These are phyloP conservation scores for Neolamprologus longior DNA, from an alignment of 2,113 vertebrate genomes.

Conservation along the genomic window DNA sequence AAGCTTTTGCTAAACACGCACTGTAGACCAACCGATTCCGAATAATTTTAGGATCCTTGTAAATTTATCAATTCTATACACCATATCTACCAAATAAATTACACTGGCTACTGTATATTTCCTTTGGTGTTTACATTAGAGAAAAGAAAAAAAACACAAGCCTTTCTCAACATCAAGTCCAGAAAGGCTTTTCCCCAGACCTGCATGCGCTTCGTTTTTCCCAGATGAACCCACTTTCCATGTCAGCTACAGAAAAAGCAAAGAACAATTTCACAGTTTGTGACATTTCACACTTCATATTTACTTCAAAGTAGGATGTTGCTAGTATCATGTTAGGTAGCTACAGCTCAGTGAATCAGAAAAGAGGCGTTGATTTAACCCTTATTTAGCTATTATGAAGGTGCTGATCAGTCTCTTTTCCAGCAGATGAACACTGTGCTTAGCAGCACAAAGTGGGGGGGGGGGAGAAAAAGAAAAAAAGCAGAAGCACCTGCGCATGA, in stretches of 20 bases:
- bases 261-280: background rate
- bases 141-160: background rate
- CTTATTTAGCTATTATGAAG: background rate
- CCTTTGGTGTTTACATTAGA: background rate
- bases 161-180: background rate
- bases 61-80: background rate
- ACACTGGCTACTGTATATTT: background rate
- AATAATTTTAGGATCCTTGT: background rate
- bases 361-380: background rate
- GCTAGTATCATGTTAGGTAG: background rate
- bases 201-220: background rate
- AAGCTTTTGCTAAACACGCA: background rate
- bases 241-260: background rate
- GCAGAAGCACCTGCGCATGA: constrained; percentile 4
- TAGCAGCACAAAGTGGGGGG: background rate
- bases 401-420: background rate
- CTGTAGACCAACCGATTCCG: background rate
- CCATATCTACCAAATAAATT: background rate
- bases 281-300: background rate
- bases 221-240: background rate
- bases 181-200: background rate
- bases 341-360: background rate
- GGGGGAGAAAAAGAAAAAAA: background rate
- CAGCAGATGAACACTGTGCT: background rate
- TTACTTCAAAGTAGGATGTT: background rate